Conservation (phyloP, 2,888 invertebrate genomes). For the Ernsta delagoae region DNA sequence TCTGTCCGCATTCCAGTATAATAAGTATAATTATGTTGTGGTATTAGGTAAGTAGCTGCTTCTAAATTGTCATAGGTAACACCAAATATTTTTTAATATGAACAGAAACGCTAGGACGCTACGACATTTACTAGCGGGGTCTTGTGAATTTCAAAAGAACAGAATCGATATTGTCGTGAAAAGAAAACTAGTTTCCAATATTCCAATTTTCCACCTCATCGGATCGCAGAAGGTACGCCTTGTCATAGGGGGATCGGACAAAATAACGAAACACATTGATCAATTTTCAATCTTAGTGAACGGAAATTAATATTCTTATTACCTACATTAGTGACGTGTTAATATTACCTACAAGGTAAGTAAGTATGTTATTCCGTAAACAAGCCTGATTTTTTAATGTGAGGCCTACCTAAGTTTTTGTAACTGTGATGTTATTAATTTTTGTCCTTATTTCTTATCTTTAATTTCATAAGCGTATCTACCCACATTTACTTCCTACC, state of each 20-base stretch:
- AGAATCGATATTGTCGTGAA: constrained; percentile 44
- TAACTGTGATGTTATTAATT: too few relatives aligned
- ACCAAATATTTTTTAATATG: neutral
- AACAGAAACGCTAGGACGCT: too few relatives aligned
- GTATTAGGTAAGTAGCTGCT: too few relatives aligned
- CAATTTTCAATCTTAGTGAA: constrained; percentile 2
- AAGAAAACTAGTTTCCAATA: constrained; percentile 43
- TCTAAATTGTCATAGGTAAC: too few relatives aligned
- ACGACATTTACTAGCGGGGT: constrained; percentile 37
- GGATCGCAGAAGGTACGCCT: constrained; percentile 39
- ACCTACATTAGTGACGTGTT: too few relatives aligned
- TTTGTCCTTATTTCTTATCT: too few relatives aligned
- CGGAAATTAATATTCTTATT: neutral
- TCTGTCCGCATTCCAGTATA: too few relatives aligned
- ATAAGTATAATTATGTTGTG: too few relatives aligned
- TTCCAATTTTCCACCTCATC: constrained; percentile 47
- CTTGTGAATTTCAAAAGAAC: constrained; percentile 39
- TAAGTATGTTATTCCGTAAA: neutral
- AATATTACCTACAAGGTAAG: neutral
- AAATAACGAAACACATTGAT: constrained; percentile 38
- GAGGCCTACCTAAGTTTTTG: too few relatives aligned
- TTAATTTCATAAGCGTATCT: too few relatives aligned
- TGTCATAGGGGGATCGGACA: constrained; percentile 42
- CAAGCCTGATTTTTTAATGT: too few relatives aligned
- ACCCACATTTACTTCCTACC: too few relatives aligned